These are phyloP conservation scores for Lithophane ornitopus DNA, from an alignment of 2,888 invertebrate genomes.

Conservation along the genomic window DNA sequence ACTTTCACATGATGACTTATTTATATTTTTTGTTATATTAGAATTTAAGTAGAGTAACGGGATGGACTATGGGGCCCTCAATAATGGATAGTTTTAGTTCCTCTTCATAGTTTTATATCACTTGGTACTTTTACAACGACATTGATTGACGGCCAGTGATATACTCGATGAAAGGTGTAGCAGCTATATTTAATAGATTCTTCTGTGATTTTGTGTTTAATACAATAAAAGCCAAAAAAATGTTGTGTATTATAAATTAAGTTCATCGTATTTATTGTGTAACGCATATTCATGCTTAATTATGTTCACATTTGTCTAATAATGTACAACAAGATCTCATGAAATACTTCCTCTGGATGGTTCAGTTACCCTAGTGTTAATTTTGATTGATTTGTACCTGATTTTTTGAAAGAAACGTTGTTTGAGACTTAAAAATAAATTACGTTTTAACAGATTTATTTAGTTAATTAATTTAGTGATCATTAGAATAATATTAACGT, in stretches of 20 bases:
- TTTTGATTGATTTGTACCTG: conserved; percentile 90
- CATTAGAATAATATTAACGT: conserved; percentile 76
- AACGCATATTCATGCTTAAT: conserved; percentile 72
- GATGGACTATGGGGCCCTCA: conserved; percentile 80
- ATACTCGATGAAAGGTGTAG: conserved; percentile 64
- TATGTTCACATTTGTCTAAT: conserved; percentile 68
- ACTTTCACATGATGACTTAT: conserved; percentile 86
- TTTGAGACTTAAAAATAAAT: conserved; percentile 84
- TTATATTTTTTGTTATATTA: conserved; percentile 89
- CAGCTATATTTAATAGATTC: conserved; percentile 73
- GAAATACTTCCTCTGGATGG: conserved; percentile 83
- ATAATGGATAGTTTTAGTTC: conserved; percentile 67
- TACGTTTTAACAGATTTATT: conserved; percentile 87
- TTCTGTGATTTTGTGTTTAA: conserved; percentile 88
- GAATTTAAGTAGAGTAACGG: conserved; percentile 80
- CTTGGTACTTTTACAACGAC: conserved; percentile 66
- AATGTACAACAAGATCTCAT: conserved; percentile 86
- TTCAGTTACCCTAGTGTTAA: conserved; percentile 89
- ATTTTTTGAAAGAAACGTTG: conserved; percentile 84
- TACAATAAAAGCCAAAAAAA: conserved; percentile 86
- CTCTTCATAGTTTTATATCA: conserved; percentile 62
- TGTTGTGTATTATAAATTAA: conserved; percentile 81
- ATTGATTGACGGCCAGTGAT: conserved; percentile 65
- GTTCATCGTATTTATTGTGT: conserved; percentile 75
- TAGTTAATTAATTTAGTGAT: conserved; percentile 81